These are phyloP conservation scores for Theretra japonica DNA, from an alignment of 2,888 invertebrate genomes.

Conservation along the genomic window DNA sequence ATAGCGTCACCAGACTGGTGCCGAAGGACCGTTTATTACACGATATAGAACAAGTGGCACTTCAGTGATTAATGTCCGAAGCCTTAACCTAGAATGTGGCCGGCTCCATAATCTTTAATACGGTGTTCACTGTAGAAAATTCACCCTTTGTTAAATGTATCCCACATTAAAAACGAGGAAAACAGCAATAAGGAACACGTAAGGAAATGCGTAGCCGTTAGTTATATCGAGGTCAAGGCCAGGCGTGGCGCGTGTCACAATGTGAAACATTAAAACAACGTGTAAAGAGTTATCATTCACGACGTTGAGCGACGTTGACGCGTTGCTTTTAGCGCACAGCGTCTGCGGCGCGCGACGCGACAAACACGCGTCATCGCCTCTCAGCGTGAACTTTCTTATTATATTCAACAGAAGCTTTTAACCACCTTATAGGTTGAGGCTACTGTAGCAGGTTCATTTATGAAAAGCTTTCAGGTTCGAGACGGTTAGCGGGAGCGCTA, in stretches of 20 bases:
- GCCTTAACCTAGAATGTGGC: conserved; percentile 4
- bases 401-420: conserved; percentile 68
- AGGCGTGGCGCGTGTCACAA: background rate
- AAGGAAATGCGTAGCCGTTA: background rate
- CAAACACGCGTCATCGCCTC: conserved; percentile 45
- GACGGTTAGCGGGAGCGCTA: conserved; percentile 71
- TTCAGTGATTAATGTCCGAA: conserved; percentile 9
- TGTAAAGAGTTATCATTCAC: conserved; percentile 20
- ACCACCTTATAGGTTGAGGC: conserved; percentile 65
- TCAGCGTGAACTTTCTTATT: conserved; percentile 67
- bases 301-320: conserved; percentile 16
- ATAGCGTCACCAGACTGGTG: conserved; percentile 9
- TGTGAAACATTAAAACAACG: conserved; percentile 15
- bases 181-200: background rate
- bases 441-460: conserved; percentile 67
- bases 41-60: conserved; percentile 13
- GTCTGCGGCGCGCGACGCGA: conserved; percentile 3
- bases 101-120: background rate
- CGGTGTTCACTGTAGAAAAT: background rate
- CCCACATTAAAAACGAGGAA: background rate
- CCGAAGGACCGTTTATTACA: conserved; percentile 12
- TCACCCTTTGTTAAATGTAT: background rate
- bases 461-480: conserved; percentile 81
- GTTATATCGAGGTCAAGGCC: background rate
- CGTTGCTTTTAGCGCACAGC: background rate